Conservation (phyloP, 2,797 vertebrate genomes). For the Trachurus trachurus region DNA sequence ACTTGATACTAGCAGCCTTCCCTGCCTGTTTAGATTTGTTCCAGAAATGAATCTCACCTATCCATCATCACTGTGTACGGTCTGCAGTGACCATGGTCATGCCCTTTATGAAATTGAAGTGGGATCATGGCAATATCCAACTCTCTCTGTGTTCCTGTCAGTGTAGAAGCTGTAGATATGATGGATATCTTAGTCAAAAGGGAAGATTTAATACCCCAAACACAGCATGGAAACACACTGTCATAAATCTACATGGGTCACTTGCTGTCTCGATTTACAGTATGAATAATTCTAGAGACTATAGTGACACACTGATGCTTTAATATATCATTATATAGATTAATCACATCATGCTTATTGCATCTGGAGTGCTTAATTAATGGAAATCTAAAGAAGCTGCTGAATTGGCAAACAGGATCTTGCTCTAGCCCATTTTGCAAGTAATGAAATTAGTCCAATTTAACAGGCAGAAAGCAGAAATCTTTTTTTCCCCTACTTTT, state of each 20-base stretch:
- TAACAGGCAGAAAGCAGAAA: conserved; percentile 9
- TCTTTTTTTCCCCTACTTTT: neutral
- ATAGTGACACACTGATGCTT: conserved; percentile 40
- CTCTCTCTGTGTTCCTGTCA: conserved; percentile 74
- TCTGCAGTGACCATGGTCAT: conserved; percentile 68
- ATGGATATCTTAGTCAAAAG: conserved; percentile 80
- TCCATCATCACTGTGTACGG: conserved; percentile 71
- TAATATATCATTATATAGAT: conserved; percentile 39
- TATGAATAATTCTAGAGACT: conserved; percentile 39
- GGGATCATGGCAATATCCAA: conserved; percentile 78
- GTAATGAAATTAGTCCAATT: conserved; percentile 1
- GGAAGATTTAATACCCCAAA: conserved; percentile 72
- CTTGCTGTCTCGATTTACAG: conserved; percentile 39
- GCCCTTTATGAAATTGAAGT: conserved; percentile 81
- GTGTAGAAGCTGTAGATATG: conserved; percentile 59
- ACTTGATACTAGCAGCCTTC: conserved; percentile 32
- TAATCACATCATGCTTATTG: conserved; percentile 48
- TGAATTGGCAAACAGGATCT: conserved; percentile 28
- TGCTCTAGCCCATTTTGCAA: neutral
- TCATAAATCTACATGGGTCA: conserved; percentile 62
- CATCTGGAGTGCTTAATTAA: conserved; percentile 46
- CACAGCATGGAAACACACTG: conserved; percentile 44
- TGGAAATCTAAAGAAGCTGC: conserved; percentile 39
- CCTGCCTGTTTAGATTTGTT: conserved; percentile 63
- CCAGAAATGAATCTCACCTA: conserved; percentile 74